Evolutionary conservation across 1,140 invertebrate species (phyloP), one percentile per base, ranked within the genome.

Genomic region (Pinna nobilis): DNA sequence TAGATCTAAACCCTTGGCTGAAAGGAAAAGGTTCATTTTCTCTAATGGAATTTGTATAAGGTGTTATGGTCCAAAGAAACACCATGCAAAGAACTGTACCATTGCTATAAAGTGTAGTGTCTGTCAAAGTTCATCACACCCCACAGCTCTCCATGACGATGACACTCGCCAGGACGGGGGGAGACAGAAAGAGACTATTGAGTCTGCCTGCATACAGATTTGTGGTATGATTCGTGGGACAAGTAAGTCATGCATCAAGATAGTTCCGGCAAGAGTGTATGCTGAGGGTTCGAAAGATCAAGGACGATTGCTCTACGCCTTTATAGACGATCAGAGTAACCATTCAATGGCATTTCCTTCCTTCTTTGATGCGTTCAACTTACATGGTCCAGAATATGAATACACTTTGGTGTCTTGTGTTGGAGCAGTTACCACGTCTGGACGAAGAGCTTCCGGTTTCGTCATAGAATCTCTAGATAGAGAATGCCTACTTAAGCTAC

Each of bases 311-410:
- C 30, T 65, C 15, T 71, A 71, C 57, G 60, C 23, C 6, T n/a
- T 71, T 32, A 39, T 71, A 6, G 69, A 71, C 25, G 69, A 71
- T 13, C 69, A 71, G 32, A 64, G 60, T 18, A 71, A 65, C 25
- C n/a, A 37, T 11, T 53, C 60, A 7, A 28, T 70, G 25, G 50
- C 57, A 1, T 9, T 11, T 6, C 20, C 60, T 11, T n/a, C 20
- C 47, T 20, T 65, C 18, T 51, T 70, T 28, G 35, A 63, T 55
- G 18, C 32, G n/a, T 49, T 60, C 6, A 4, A 20, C 30, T 11
- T 50, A 15, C 3, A 30, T 30, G 11, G 32, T 9, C 44, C 47
- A 3, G 49, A 59, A 2, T 11, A 35, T 30, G 23, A 50, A 23
- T 63, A 53, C 33, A 41, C 49, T n/a, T 33, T 70, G 11, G 4